phyloP scores from a whole-genome alignment of 2,113 vertebrate genomes.

The Chaetodon trifascialis region DNA sequence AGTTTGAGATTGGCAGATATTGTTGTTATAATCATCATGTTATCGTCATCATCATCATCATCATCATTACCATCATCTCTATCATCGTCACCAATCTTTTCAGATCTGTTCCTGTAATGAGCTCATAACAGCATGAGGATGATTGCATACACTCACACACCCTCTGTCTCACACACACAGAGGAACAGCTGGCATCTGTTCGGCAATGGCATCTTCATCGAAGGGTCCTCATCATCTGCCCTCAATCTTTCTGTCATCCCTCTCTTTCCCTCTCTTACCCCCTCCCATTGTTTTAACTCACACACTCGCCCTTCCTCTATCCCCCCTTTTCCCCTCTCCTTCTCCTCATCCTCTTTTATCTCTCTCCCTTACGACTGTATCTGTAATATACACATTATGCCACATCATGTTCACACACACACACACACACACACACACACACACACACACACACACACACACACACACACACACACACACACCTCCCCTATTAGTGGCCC shows the following conservation, averaged over 20 bases:
- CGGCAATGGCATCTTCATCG: slow-evolving; percentile 45
- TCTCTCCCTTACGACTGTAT: neutral
- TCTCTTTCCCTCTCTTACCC: slow-evolving; percentile 21
- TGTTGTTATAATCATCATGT: slow-evolving; percentile 56
- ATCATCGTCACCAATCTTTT: slow-evolving; percentile 71
- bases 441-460: slow-evolving; percentile 6
- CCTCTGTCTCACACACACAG: slow-evolving; percentile 28
- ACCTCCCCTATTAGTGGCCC: slow-evolving; percentile 28
- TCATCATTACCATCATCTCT: slow-evolving; percentile 65
- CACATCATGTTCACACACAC: slow-evolving; percentile 3
- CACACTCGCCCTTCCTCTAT: neutral
- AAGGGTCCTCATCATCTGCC: slow-evolving; percentile 50
- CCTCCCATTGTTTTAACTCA: slow-evolving; percentile 6
- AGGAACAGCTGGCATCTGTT: slow-evolving; percentile 70
- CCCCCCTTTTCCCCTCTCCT: neutral
- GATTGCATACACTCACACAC: slow-evolving; percentile 53
- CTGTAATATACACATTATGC: slow-evolving; percentile 8
- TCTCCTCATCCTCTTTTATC: slow-evolving; percentile 4
- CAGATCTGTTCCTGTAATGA: slow-evolving; percentile 69
- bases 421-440: slow-evolving; percentile 12
- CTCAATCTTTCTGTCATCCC: slow-evolving; percentile 44
- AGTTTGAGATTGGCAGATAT: slow-evolving; percentile 47
- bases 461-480: slow-evolving; percentile 22
- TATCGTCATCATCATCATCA: slow-evolving; percentile 62
- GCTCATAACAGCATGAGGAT: slow-evolving; percentile 65